A percentile compares a stretch with the other conserved stretches of the same genome.
These are phyloP conservation scores for Caerostris darwini DNA, from an alignment of 1,140 invertebrate genomes.

Conservation along the genomic window DNA sequence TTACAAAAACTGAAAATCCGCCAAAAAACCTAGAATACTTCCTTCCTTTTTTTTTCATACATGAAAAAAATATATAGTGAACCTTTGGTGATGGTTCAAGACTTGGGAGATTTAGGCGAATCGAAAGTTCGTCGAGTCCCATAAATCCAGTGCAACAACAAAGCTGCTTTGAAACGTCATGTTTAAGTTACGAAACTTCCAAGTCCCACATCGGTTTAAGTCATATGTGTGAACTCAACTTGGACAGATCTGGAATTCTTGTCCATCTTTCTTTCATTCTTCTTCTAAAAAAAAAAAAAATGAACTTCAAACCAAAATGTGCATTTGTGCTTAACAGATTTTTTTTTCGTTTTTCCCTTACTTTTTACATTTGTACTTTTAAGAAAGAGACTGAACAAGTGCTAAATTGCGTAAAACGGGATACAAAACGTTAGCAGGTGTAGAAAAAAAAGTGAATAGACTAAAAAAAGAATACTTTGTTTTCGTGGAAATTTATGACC, in stretches of 20 bases:
- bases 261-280: background rate
- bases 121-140: background rate
- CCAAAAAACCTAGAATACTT: background rate
- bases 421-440: slow-evolving; percentile 19
- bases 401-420: slow-evolving; percentile 7
- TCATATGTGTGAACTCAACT: background rate
- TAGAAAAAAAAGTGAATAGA: background rate
- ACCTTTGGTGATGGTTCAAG: slow-evolving; percentile 21
- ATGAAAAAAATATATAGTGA: background rate
- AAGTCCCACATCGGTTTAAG: background rate
- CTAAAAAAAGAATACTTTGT: slow-evolving; percentile 43
- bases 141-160: background rate
- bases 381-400: slow-evolving; percentile 1
- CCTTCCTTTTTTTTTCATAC: background rate
- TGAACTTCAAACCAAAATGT: background rate
- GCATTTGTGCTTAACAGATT: background rate
- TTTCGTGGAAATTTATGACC: background rate
- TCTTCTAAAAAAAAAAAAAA: background rate
- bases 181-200: slow-evolving; percentile 4
- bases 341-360: background rate
- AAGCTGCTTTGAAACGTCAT: slow-evolving; percentile 25
- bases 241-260: slow-evolving; percentile 15
- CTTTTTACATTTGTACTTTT: background rate
- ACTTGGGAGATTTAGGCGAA: background rate
- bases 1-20: slow-evolving; percentile 5